phyloP scores from a whole-genome alignment of 2,113 vertebrate species.

The Hypanus sabinus region DNA sequence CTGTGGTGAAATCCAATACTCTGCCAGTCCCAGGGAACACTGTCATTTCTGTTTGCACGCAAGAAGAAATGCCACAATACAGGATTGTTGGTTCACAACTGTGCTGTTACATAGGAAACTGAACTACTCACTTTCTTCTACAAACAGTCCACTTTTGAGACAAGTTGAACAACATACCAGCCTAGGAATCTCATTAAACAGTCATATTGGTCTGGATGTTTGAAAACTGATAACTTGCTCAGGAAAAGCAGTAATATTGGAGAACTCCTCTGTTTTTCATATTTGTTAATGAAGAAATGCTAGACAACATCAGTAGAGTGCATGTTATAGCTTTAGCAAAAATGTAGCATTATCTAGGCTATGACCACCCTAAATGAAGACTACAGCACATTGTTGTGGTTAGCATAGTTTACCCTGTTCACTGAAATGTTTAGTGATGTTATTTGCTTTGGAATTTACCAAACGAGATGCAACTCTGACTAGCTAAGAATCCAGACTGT shows the following conservation, averaged over 20 bases:
- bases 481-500: conserved; percentile 1
- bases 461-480: neutral
- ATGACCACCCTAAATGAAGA: conserved; percentile 2
- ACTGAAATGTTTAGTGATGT: conserved; percentile 8
- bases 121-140: neutral
- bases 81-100: conserved; percentile 25
- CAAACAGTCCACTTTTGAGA: neutral
- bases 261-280: conserved; percentile 35
- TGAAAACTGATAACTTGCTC: conserved; percentile 22
- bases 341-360: neutral
- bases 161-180: neutral
- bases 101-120: neutral
- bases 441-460: neutral
- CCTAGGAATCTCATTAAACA: neutral
- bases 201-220: conserved; percentile 1
- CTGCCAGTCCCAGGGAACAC: neutral
- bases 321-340: conserved; percentile 25
- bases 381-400: conserved; percentile 27
- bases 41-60: neutral
- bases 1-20: neutral
- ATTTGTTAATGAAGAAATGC: conserved; percentile 10
- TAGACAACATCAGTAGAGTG: neutral
- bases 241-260: neutral
- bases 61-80: conserved; percentile 9
- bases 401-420: conserved; percentile 9